Percentiles rank a stretch among this genome's conserved stretches.
These are phyloP conservation scores for Ataeniobius toweri DNA, from an alignment of 2,797 vertebrate genomes.

Conservation along the genomic window DNA sequence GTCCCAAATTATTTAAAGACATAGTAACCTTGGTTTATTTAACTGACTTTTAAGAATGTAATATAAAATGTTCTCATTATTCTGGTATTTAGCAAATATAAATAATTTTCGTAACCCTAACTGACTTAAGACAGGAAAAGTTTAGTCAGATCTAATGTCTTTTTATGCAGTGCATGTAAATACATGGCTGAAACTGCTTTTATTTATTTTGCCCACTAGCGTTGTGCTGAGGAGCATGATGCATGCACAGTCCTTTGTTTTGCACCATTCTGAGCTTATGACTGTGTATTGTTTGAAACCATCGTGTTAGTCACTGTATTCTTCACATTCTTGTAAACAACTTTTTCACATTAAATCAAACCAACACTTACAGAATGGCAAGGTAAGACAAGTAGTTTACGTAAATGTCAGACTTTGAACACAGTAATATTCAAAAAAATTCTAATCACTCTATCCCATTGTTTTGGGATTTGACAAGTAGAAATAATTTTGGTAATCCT, in stretches of 20 bases:
- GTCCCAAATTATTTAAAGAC: too few species aligned
- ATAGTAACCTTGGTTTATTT: too few species aligned
- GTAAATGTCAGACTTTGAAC: too few species aligned
- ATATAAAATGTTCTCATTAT: too few species aligned
- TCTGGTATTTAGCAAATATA: too few species aligned
- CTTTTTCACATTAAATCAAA: conserved; percentile 86
- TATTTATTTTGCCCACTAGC: background rate
- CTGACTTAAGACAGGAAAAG: too few species aligned
- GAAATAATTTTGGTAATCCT: background rate
- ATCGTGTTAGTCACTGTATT: conserved; percentile 81
- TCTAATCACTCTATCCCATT: background rate
- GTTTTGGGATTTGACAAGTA: background rate
- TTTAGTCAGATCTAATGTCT: background rate
- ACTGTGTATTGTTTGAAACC: conserved; percentile 76
- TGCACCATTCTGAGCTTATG: conserved; percentile 77
- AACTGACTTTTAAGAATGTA: too few species aligned
- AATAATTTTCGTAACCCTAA: too few species aligned
- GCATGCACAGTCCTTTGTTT: conserved; percentile 62
- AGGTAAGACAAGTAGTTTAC: conserved; percentile 86
- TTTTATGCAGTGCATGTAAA: background rate
- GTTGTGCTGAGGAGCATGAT: conserved; percentile 64
- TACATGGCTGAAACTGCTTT: background rate
- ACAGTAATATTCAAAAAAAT: too few species aligned
- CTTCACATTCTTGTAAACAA: conserved; percentile 85
- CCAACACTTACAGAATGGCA: conserved; percentile 85